Percentiles rank a stretch among this genome's conserved stretches.
These are phyloP conservation scores for Sebastes trivittatus DNA, from an alignment of 2,797 vertebrate genomes.

Conservation along the genomic window DNA sequence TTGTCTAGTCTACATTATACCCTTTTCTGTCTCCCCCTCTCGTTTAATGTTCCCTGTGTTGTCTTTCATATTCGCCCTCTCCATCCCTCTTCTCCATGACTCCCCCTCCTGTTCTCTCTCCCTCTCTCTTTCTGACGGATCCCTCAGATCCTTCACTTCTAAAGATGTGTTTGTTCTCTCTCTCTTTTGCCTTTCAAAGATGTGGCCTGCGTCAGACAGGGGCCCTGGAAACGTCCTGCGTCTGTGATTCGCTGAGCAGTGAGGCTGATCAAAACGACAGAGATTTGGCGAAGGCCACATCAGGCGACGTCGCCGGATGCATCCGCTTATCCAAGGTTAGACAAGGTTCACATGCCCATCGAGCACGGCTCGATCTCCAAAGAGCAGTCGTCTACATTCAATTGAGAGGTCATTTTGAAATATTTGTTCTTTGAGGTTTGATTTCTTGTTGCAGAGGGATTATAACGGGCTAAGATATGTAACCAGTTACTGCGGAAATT, in stretches of 20 bases:
- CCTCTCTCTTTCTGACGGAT: conserved; percentile 15
- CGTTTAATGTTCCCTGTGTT: conserved; percentile 41
- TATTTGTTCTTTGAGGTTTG: background rate
- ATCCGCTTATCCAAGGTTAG: conserved; percentile 30
- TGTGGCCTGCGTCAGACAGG: conserved; percentile 27
- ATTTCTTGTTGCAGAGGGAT: background rate
- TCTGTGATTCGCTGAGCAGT: conserved; percentile 33
- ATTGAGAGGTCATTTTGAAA: background rate
- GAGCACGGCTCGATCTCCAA: background rate
- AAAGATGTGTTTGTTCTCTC: conserved; percentile 55
- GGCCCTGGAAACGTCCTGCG: conserved; percentile 23
- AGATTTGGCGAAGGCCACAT: conserved; percentile 35
- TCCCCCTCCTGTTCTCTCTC: background rate
- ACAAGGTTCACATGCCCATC: conserved; percentile 18
- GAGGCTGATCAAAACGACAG: conserved; percentile 57
- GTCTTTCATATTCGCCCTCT: conserved; percentile 47
- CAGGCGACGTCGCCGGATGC: conserved; percentile 11
- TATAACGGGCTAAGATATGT: background rate
- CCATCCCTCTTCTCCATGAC: background rate
- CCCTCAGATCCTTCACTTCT: conserved; percentile 64
- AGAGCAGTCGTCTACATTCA: background rate
- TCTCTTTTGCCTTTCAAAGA: conserved; percentile 63
- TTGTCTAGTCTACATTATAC: conserved; percentile 41
- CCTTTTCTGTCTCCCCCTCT: conserved; percentile 1
- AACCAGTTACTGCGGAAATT: background rate